A percentile compares a stretch with the other conserved stretches of the same genome.
These are phyloP conservation scores for Monodelphis domestica DNA, from an alignment of 2,797 vertebrate species.

Conservation along the genomic window DNA sequence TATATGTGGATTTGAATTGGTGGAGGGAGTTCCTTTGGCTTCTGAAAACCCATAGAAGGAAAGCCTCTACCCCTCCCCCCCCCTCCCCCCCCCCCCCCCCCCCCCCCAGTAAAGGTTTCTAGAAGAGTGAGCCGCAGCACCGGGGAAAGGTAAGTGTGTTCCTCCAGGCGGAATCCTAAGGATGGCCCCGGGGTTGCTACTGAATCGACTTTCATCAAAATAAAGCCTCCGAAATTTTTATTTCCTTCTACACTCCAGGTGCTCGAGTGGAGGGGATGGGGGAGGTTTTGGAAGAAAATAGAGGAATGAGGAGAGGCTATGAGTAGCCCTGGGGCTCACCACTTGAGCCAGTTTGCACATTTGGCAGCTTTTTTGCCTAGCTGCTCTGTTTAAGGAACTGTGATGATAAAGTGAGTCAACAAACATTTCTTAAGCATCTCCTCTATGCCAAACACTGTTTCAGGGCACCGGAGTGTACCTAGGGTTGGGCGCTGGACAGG, in stretches of 20 bases:
- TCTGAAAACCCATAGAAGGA: not conserved
- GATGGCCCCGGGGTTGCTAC: not conserved
- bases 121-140: not conserved
- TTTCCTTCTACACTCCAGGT: not conserved
- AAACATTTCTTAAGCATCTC: not conserved
- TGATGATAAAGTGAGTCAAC: not conserved
- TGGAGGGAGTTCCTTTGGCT: not conserved
- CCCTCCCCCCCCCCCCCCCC: too few relatives aligned
- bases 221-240: accelerated
- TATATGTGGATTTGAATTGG: not conserved
- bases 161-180: not conserved
- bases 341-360: not conserved
- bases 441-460: not conserved
- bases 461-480: not conserved
- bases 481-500: not conserved
- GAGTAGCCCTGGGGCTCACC: not conserved
- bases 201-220: not conserved
- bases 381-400: not conserved
- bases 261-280: not conserved
- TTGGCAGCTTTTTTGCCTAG: not conserved
- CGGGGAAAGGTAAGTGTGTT: not conserved
- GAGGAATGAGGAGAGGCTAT: not conserved
- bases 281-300: accelerated
- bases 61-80: not conserved
- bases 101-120: not conserved